Conservation (phyloP, 2,113 vertebrate species). For the Gobio gobio region DNA sequence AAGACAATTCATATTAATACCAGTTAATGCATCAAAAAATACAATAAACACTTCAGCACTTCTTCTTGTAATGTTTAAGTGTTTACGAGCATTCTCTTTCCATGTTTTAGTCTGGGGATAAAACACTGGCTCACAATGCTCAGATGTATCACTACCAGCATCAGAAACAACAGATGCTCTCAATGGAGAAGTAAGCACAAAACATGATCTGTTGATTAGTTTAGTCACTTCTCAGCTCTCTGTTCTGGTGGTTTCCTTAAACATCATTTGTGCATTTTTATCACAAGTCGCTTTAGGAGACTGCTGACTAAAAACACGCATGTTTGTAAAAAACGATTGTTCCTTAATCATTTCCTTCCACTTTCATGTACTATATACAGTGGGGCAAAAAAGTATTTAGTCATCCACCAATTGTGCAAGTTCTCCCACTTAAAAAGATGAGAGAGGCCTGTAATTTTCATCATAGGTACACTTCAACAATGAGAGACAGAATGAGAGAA, state of each 20-base stretch:
- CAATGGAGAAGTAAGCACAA: conserved; percentile 81
- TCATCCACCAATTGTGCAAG: no score
- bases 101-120: conserved; percentile 83
- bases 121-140: conserved; percentile 87
- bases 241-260: neutral
- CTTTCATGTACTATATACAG: no score
- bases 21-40: neutral
- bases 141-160: conserved; percentile 98
- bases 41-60: neutral
- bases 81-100: neutral
- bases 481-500: no score
- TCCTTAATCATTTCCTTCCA: neutral
- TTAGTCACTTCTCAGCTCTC: neutral
- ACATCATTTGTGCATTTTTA: neutral
- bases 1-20: conserved; percentile 54
- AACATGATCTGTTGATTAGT: neutral
- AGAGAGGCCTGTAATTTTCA: no score
- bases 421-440: no score
- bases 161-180: conserved; percentile 95
- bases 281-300: neutral
- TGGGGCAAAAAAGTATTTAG: no score
- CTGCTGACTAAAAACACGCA: neutral
- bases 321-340: neutral
- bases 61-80: neutral
- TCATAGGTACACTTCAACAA: no score